These are phyloP conservation scores for Papilio demoleus DNA, from an alignment of 2,888 invertebrate genomes.

Conservation along the genomic window DNA sequence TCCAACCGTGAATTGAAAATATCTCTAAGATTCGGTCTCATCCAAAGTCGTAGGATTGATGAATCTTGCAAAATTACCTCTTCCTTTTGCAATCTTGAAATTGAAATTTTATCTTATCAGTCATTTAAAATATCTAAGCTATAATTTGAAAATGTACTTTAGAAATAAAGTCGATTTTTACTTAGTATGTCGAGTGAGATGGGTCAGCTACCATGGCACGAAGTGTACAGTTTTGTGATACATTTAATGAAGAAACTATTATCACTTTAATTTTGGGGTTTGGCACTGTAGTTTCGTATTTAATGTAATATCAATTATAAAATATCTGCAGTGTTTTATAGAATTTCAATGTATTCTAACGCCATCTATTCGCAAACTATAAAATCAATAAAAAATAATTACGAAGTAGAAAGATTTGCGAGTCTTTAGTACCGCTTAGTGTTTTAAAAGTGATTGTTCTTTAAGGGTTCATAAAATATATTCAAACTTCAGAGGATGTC, in stretches of 20 bases:
- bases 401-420: too few relatives aligned
- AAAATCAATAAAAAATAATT: too few relatives aligned
- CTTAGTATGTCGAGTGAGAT: not conserved
- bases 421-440: too few relatives aligned
- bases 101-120: constrained; percentile 31
- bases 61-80: constrained; percentile 27
- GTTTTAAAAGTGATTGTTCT: not conserved
- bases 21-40: constrained; percentile 9
- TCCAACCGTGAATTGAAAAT: constrained; percentile 24
- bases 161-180: not conserved
- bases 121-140: not conserved
- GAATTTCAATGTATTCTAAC: too few relatives aligned
- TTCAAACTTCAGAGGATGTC: not conserved
- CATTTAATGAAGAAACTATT: too few relatives aligned
- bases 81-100: constrained; percentile 20
- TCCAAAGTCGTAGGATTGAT: constrained; percentile 6
- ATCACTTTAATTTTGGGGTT: too few relatives aligned
- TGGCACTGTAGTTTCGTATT: too few relatives aligned
- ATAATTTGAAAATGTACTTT: constrained; percentile 4
- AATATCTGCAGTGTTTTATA: too few relatives aligned
- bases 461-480: not conserved
- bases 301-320: too few relatives aligned
- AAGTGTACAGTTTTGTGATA: too few relatives aligned
- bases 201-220: too few relatives aligned
- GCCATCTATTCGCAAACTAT: too few relatives aligned